Evolutionary conservation across 2,888 invertebrate species (phyloP), one percentile per base, ranked within the genome.

Genomic region (Drosophila borborema): DNA sequence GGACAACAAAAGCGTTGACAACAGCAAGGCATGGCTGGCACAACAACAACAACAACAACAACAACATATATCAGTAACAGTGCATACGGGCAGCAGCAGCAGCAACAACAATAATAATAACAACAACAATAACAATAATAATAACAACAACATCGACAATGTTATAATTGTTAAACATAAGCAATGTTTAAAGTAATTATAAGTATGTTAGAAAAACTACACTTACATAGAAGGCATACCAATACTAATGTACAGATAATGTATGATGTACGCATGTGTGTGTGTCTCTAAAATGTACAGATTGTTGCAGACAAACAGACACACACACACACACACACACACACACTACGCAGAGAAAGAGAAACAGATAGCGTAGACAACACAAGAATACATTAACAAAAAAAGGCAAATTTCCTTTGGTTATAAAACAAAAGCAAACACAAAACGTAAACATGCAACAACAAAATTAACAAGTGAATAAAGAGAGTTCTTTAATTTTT

Each of bases 141-240:
- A 61, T n/a, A 60, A 61, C 58, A 66, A 60, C 34, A 60, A 74
- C 68, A 58, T 69, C 66, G 61, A 72, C 79, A 72, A 80, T 77
- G 76, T 60, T 60, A 36, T 63, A 76, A 76, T 66, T 80, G 80
- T 78, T 72, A 80, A 68, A 51, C 51, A 80, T 73, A 82, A 85
- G 88, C 82, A 85, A 74, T 79, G 80, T 87, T 85, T 49, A 74
- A 82, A 74, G 69, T 78, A 74, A 64, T 69, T 73, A 66, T 46
- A 69, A 48, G 46, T 60, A 60, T 36, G 51, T 59, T 58, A 38
- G 64, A 38, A 49, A 34, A 46, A n/a, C 53, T 51, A 61, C 36
- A 75, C 51, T 45, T 56, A 72, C 74, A 51, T 62, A 77, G 40
- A 53, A 61, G 38, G 60, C 59, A 72, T 58, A 40, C 55, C 18